phyloP scores from a whole-genome alignment of 2,888 invertebrate genomes.

The Spodoptera exigua region DNA sequence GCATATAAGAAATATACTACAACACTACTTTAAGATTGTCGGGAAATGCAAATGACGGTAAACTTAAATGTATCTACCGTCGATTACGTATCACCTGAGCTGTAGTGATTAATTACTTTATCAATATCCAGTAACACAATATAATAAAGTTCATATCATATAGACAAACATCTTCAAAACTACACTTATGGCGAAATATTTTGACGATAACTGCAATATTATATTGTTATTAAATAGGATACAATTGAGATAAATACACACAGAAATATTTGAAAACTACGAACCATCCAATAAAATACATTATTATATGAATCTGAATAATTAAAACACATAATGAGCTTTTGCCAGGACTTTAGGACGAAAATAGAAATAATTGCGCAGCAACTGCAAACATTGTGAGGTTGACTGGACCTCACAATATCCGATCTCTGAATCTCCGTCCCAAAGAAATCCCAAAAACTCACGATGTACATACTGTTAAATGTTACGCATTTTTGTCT shows the following conservation, averaged over 20 bases:
- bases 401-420: too few relatives aligned
- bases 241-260: constrained; percentile 9
- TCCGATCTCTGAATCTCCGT: too few relatives aligned
- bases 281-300: constrained; percentile 17
- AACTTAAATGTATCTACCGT: constrained; percentile 18
- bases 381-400: too few relatives aligned
- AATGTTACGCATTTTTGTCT: too few relatives aligned
- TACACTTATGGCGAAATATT: constrained; percentile 15
- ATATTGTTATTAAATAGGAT: constrained; percentile 9
- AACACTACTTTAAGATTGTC: constrained; percentile 23
- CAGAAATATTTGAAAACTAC: constrained; percentile 31
- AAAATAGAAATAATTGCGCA: too few relatives aligned
- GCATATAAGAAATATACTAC: constrained; percentile 31
- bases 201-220: constrained; percentile 22
- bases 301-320: constrained; percentile 11
- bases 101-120: constrained; percentile 11
- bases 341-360: constrained; percentile 6
- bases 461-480: too few relatives aligned
- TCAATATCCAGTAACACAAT: constrained; percentile 25
- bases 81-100: constrained; percentile 7
- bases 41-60: constrained; percentile 26
- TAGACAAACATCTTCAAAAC: constrained; percentile 23
- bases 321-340: constrained; percentile 6
- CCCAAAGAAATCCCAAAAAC: too few relatives aligned
- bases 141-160: constrained; percentile 7